These are phyloP conservation scores for Heptranchias perlo DNA, from an alignment of 2,113 vertebrate genomes.

Conservation along the genomic window DNA sequence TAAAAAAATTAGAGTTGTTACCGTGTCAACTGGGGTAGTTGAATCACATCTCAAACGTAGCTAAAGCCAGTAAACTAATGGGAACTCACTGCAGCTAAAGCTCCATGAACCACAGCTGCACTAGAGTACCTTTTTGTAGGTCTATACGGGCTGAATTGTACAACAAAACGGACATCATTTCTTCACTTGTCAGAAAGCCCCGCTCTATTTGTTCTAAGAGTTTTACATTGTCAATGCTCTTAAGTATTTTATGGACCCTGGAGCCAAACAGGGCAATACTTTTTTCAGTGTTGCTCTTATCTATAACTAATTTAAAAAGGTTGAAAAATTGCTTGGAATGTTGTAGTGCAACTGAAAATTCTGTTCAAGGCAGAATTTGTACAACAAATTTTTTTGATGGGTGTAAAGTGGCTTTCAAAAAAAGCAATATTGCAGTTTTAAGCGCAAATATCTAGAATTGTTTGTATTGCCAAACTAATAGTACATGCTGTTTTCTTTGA, in stretches of 20 bases:
- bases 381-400: neutral
- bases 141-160: neutral
- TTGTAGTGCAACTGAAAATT: neutral
- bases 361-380: neutral
- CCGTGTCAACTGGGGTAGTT: constrained; percentile 11
- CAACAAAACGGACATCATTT: neutral
- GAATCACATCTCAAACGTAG: neutral
- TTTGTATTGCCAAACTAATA: neutral
- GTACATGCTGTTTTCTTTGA: neutral
- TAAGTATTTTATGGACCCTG: constrained; percentile 28
- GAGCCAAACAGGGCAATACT: neutral
- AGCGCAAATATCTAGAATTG: constrained; percentile 1
- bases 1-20: neutral
- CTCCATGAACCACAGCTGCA: neutral
- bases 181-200: constrained; percentile 1
- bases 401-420: constrained; percentile 8
- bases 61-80: neutral
- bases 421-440: constrained; percentile 25
- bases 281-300: constrained; percentile 13
- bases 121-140: neutral
- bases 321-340: constrained; percentile 25
- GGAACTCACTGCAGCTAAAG: neutral
- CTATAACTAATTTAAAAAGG: constrained; percentile 25
- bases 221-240: constrained; percentile 16
- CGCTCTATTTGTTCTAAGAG: constrained; percentile 24